Evolutionary conservation across 2,888 invertebrate species (phyloP), one percentile per base, ranked within the genome.

Genomic region (Epinotia demarniana): DNA sequence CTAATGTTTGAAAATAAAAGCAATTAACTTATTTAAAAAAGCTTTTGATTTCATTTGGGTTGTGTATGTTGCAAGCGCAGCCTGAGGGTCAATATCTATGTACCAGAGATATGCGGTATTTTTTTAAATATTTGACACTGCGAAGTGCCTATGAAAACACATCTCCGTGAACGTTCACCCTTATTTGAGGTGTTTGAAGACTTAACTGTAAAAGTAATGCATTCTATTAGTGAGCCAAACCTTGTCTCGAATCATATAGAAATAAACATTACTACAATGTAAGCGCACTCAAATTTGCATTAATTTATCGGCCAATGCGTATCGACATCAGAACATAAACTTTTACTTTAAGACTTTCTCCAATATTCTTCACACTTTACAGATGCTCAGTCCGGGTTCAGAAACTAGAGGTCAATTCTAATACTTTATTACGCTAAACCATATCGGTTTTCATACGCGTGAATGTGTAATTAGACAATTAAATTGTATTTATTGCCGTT

Each of bases 391-490:
- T 71, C 69, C 69, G 74, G 70, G 70, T 67, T 72, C 67, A 67
- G 53, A 57, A 19, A 46, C 58, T 19, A 61, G 66, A 63, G 64
- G 73, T 73, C 53, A 76, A 76, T 73, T 68, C 57, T 76, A 73
- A 76, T 76, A 55, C 63, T 60, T 68, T 60, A 55, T 67, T 72
- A 63, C 62, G 43, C 58, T 4, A 53, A 64, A 70, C 70, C 70
- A 57, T 70, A 77, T 75, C 70, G 16, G 71, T 72, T 77, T 71
- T 55, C 75, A 75, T 71, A 61, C 73, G 77, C 74, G 77, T 76
- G 81, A 79, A 81, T 81, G 75, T 79, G 76, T 83, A 84, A 85
- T 85, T 84, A 84, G 80, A 81, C 75, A 82, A 82, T 83, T 80
- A 81, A 80, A 81, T 79, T 73, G 78, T 79, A 80, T 83, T 82